A percentile compares a stretch with the other conserved stretches of the same genome.
These are phyloP conservation scores for Ceratoteleas bidentatus DNA, from an alignment of 1,140 invertebrate genomes.

Conservation along the genomic window DNA sequence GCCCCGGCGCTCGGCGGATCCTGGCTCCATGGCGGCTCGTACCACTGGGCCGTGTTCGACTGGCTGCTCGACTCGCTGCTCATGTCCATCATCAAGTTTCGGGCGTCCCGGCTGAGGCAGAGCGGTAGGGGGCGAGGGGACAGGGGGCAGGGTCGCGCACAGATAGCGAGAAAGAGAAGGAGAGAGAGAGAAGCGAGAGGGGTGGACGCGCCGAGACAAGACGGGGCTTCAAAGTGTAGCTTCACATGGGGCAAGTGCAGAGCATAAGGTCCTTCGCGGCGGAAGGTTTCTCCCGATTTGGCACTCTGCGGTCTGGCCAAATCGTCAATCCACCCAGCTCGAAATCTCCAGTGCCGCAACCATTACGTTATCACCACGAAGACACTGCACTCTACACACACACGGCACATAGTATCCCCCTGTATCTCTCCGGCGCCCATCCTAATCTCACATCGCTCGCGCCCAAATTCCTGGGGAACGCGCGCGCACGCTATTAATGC, in stretches of 20 bases:
- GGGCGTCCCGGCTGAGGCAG: constrained; percentile 10
- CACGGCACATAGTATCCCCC: constrained; percentile 76
- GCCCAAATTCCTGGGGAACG: constrained; percentile 43
- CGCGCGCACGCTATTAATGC: constrained; percentile 76
- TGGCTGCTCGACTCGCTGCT: constrained; percentile 81
- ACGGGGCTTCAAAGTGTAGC: constrained; percentile 22
- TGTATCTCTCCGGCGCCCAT: neutral
- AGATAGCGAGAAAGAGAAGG: constrained; percentile 6
- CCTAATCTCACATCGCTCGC: neutral
- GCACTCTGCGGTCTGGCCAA: constrained; percentile 30
- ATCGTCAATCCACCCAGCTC: constrained; percentile 46
- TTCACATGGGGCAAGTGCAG: constrained; percentile 33
- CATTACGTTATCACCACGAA: constrained; percentile 80
- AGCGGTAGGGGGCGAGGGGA: constrained; percentile 4
- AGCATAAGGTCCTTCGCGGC: constrained; percentile 54
- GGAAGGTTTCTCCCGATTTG: constrained; percentile 54
- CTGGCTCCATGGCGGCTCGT: constrained; percentile 78
- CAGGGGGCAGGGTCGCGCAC: neutral
- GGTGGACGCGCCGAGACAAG: constrained; percentile 12
- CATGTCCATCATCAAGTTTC: constrained; percentile 80
- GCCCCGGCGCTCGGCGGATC: constrained; percentile 75
- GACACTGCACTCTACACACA: constrained; percentile 80
- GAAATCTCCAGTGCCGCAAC: constrained; percentile 29
- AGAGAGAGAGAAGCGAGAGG: constrained; percentile 18
- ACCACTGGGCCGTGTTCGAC: constrained; percentile 80